Evolutionary conservation across 2,888 invertebrate genomes (phyloP), one percentile per base, ranked within the genome.

Genomic region (Chrysolina haemoptera): DNA sequence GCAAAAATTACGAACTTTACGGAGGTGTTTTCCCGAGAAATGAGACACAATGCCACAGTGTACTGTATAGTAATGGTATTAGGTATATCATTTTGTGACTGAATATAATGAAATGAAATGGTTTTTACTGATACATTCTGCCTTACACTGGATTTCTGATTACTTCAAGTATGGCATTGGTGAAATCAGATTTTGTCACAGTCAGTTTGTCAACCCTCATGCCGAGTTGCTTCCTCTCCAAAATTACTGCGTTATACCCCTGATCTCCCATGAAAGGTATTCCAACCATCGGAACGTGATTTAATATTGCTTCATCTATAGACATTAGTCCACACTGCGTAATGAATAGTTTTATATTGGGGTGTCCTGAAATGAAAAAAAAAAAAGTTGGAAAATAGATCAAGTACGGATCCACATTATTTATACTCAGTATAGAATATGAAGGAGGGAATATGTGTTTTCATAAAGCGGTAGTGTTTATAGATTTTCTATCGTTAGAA

Each of bases 231-330:
- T 77, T 74, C 55, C 77, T 78, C n/a, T 75, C 70, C 71, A 83
- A 68, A 65, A 81, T 79, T 11, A 62, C 62, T 5, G 78, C 78
- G 67, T 84, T 84, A 18, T 75, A 55, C 14, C 64, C 70, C 71
- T 84, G 84, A 68, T 88, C 88, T 0, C 82, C 85, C 1, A 86
- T 74, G 81, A 88, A 84, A 6, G 88, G 88, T 22, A 88, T 77
- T 40, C 85, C 88, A 1, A 88, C 81, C 1, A 88, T 71, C 3
- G 88, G 88, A 1, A 88, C 86, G 22, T 85, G 86, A 10, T 85
- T 86, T 41, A 79, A 81, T 9, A 88, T 84, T 1, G 88, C 85
- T 70, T 88, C 88, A 2, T 87, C 86, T 1, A 86, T 85, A 0
- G 88, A 88, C 62, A 88, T 87, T 2, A 87, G 74, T 6, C 88